These are phyloP conservation scores for Philopedon plagiatum DNA, from an alignment of 2,888 invertebrate species.

Conservation along the genomic window DNA sequence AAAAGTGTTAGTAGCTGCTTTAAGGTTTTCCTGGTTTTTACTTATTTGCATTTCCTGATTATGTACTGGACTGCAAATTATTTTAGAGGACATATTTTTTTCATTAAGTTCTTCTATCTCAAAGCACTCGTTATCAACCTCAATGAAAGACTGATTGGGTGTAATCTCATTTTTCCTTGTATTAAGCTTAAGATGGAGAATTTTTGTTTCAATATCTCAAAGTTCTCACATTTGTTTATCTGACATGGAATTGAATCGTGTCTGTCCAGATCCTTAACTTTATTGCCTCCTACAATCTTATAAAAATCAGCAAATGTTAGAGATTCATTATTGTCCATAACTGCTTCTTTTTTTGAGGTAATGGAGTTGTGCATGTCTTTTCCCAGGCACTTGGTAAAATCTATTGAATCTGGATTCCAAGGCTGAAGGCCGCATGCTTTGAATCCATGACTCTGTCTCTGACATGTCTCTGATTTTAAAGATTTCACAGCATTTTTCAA, in stretches of 20 bases:
- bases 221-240: not conserved
- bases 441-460: no score
- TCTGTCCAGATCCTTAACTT: not conserved
- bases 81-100: no score
- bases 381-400: constrained; percentile 31
- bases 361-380: constrained; percentile 1
- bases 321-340: not conserved
- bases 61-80: no score
- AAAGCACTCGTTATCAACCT: constrained; percentile 3
- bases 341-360: not conserved
- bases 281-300: not conserved
- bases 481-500: constrained; percentile 44
- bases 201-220: constrained; percentile 1
- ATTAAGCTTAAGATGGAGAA: not conserved
- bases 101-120: no score
- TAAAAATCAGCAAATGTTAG: not conserved
- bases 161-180: not conserved
- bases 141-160: not conserved
- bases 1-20: no score
- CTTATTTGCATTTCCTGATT: no score
- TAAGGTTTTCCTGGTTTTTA: no score
- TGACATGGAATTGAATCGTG: not conserved
- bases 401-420: constrained; percentile 52
- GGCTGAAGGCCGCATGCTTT: no score
- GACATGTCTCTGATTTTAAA: constrained; percentile 27